Conservation (phyloP, 2,888 invertebrate species). For the Chrysotoxum bicinctum region DNA sequence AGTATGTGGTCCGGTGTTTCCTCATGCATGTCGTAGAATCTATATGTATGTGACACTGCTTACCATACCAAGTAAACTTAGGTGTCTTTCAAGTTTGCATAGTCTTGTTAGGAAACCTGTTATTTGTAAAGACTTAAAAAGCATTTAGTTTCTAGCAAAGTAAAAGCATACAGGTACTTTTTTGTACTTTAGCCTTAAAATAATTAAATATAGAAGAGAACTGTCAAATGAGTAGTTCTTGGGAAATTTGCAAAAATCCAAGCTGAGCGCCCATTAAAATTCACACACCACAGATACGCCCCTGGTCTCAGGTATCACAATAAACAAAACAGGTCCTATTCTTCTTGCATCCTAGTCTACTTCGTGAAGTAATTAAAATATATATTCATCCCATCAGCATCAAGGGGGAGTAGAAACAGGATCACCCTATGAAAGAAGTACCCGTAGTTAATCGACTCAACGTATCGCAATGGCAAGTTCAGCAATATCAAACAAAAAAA, state of each 20-base stretch:
- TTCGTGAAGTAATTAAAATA: constrained; percentile 67
- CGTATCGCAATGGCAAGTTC: constrained; percentile 32
- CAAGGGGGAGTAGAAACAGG: constrained; percentile 7
- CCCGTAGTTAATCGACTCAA: constrained; percentile 51
- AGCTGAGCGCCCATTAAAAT: neutral
- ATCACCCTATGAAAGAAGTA: constrained; percentile 35
- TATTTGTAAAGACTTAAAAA: too few species aligned
- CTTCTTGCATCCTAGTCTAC: constrained; percentile 37
- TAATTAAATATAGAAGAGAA: too few species aligned
- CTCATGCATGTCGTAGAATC: too few species aligned
- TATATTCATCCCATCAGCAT: constrained; percentile 38
- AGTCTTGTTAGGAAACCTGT: too few species aligned
- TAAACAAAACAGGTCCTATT: constrained; percentile 47
- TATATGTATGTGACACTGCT: too few species aligned
- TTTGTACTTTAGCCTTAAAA: too few species aligned
- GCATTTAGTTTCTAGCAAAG: too few species aligned
- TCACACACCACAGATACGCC: neutral
- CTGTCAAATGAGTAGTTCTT: too few species aligned
- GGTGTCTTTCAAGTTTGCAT: too few species aligned
- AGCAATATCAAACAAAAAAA: constrained; percentile 18
- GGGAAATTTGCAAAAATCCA: neutral
- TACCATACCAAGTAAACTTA: too few species aligned
- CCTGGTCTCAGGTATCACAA: neutral
- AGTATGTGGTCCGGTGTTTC: too few species aligned
- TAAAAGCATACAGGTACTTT: too few species aligned